Conservation (phyloP, 1,140 invertebrate genomes). For the Hyles euphorbiae region DNA sequence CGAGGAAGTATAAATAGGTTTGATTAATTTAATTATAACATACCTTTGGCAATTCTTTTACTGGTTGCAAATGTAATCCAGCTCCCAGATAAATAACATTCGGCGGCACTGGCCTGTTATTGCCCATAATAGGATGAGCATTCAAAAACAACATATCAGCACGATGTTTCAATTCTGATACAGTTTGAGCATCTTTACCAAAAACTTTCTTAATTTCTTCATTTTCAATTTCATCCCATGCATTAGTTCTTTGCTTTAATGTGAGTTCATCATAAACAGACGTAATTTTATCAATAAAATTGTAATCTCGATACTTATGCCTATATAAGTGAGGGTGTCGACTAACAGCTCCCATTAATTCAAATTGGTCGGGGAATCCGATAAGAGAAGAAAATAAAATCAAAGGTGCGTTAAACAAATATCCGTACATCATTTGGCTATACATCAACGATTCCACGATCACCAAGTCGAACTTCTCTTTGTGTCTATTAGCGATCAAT, state of each 20-base stretch:
- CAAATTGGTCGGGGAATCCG: conserved; percentile 22
- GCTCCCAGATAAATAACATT: conserved; percentile 6
- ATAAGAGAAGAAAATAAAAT: conserved; percentile 38
- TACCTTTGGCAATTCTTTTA: background rate
- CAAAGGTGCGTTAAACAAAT: conserved; percentile 43
- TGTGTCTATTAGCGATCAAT: conserved; percentile 34
- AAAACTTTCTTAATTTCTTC: conserved; percentile 33
- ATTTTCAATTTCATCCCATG: conserved; percentile 25
- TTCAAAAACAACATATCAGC: conserved; percentile 12
- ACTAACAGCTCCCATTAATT: conserved; percentile 37
- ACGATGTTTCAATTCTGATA: conserved; percentile 28
- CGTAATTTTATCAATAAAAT: conserved; percentile 30
- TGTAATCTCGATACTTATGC: conserved; percentile 17
- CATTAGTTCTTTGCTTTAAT: conserved; percentile 16
- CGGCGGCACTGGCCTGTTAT: background rate
- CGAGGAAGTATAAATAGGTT: no score
- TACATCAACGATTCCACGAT: conserved; percentile 37
- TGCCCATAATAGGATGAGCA: background rate
- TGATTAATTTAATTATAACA: no score
- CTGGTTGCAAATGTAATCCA: background rate
- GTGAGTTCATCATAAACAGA: conserved; percentile 21
- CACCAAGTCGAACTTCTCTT: conserved; percentile 49
- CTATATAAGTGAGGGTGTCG: conserved; percentile 36
- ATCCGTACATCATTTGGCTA: conserved; percentile 30
- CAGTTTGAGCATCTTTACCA: conserved; percentile 31